Evolutionary conservation across 2,113 vertebrate species (phyloP).

Genomic region (Calyptomena viridis): DNA sequence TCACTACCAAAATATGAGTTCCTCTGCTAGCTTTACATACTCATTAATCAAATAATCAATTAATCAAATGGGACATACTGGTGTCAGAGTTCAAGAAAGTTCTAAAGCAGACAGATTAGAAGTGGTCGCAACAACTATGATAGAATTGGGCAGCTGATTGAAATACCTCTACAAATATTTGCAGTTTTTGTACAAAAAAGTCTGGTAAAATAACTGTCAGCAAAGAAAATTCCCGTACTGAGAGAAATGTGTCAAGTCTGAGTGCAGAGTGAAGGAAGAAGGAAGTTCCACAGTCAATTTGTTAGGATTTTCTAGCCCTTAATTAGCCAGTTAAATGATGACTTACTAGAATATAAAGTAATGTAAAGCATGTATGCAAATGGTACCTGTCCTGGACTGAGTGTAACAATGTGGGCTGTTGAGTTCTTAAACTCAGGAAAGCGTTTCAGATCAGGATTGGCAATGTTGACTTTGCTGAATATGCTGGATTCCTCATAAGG

Average conservation of each 20-base stretch:
- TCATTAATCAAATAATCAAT: slow-evolving; percentile 30
- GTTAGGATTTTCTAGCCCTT: background rate
- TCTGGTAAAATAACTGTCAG: background rate
- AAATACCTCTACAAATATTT: background rate
- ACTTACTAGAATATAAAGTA: background rate
- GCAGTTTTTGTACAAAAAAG: background rate
- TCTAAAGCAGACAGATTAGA: background rate
- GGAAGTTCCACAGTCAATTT: background rate
- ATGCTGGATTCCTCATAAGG: slow-evolving; percentile 98
- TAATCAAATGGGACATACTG: slow-evolving; percentile 2
- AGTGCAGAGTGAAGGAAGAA: background rate
- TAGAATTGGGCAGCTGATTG: background rate
- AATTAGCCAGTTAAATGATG: background rate
- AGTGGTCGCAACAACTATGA: background rate
- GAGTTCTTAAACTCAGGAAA: slow-evolving; percentile 81
- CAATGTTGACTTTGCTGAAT: slow-evolving; percentile 89
- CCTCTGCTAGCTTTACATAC: background rate
- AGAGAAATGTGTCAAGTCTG: background rate
- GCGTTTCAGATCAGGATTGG: slow-evolving; percentile 80
- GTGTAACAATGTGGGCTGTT: slow-evolving; percentile 78
- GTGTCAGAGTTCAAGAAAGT: background rate
- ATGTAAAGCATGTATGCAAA: background rate
- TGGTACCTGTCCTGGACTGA: slow-evolving; percentile 91
- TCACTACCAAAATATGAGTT: background rate
- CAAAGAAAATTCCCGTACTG: background rate